Evolutionary conservation across 2,888 invertebrate species (phyloP), one percentile per base, ranked within the genome.

Genomic region (Gastrophysa polygoni): DNA sequence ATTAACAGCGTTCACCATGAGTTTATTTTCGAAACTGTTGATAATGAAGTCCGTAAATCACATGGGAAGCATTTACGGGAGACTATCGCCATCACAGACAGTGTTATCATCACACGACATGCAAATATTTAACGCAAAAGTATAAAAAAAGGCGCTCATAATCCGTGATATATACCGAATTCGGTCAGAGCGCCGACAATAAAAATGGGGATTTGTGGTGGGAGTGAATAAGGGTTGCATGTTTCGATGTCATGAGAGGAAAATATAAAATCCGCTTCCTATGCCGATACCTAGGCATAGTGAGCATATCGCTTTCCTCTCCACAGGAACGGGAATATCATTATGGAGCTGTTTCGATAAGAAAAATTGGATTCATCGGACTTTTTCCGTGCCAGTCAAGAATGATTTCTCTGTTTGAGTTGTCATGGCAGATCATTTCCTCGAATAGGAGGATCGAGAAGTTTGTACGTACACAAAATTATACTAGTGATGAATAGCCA

Each of bases 41-140:
- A 65, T 68, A 67, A 68, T 65, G 62, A 66, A 62, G 57, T 43
- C 57, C 44, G 52, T 61, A 61, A 61, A 61, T 61, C 51, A 61
- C 52, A 61, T 24, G 43, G 43, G 20, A 38, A 44, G 43, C 57
- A 21, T 61, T 61, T 48, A 61, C 57, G 57, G 43, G 17, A 24
- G 57, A 52, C 32, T 24, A 34, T 43, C n/a, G 52, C 57, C 57
- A 52, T 57, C 63, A 63, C 58, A 66, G 63, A 58, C 61, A 61
- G 28, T 57, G 61, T 66, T 66, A 66, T 66, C 66, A 58, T 58
- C 49, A 50, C 29, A 24, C 43, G 48, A 60, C 64, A 67, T 67
- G 61, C 66, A 64, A 61, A 64, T 64, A 57, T 62, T 57, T 62
- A 57, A 61, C 52, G 20, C 54, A 61, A 32, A 34, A 57, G 61